Percentiles rank a stretch among this genome's conserved stretches.
Evolutionary conservation across 2,888 invertebrate genomes (phyloP).

Genomic region (Phania funesta): DNA sequence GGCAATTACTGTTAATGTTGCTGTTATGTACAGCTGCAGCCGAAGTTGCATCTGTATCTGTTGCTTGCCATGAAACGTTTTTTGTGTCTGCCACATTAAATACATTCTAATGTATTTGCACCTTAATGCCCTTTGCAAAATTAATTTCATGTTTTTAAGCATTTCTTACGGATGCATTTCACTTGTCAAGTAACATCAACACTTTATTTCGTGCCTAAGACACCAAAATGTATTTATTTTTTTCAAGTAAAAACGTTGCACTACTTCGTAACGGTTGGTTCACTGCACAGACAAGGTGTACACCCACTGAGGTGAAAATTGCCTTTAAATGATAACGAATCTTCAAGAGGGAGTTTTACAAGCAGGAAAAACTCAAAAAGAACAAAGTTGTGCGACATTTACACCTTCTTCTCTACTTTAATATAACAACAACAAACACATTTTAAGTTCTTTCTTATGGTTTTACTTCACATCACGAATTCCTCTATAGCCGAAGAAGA

Average conservation of each 20-base stretch:
- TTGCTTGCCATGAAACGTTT: background rate
- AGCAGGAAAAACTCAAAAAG: slow-evolving; percentile 45
- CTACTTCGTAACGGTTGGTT: slow-evolving; percentile 45
- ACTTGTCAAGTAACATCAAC: slow-evolving; percentile 65
- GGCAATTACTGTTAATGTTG: slow-evolving; percentile 57
- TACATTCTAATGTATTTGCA: slow-evolving; percentile 60
- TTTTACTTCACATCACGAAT: slow-evolving; percentile 45
- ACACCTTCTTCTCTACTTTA: slow-evolving; percentile 8
- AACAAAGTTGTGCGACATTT: slow-evolving; percentile 58
- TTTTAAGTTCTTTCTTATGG: slow-evolving; percentile 13
- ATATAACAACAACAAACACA: slow-evolving; percentile 36
- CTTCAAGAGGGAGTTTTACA: slow-evolving; percentile 42
- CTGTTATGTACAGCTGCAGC: background rate
- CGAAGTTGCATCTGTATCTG: background rate
- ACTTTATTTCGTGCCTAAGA: slow-evolving; percentile 63
- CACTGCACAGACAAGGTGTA: slow-evolving; percentile 43
- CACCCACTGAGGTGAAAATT: slow-evolving; percentile 63
- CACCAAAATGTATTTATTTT: slow-evolving; percentile 25
- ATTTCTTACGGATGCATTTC: slow-evolving; percentile 58
- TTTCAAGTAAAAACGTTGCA: slow-evolving; percentile 20
- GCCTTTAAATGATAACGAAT: slow-evolving; percentile 57
- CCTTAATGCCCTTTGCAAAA: slow-evolving; percentile 60
- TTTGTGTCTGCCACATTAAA: slow-evolving; percentile 44
- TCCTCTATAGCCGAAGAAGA: slow-evolving; percentile 20
- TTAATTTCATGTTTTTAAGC: slow-evolving; percentile 61